phyloP scores from a whole-genome alignment of 2,888 invertebrate species.

The Eledona agricola region DNA sequence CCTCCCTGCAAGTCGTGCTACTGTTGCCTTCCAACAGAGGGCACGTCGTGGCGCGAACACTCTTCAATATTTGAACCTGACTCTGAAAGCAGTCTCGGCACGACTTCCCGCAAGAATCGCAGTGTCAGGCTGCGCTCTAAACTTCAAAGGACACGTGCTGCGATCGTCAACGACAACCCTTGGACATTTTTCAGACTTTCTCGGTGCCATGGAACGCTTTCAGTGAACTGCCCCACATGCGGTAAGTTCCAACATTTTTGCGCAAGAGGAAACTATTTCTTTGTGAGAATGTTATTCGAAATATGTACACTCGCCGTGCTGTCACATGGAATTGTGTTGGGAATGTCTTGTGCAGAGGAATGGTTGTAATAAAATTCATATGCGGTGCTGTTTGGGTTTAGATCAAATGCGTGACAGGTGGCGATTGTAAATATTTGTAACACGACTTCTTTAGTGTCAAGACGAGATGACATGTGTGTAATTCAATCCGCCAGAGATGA shows the following conservation, averaged over 20 bases:
- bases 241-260: conserved; percentile 18
- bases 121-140: conserved; percentile 34
- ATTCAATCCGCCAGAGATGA: too few relatives aligned
- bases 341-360: conserved; percentile 22
- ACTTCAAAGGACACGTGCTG: conserved; percentile 36
- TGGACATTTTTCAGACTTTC: not conserved
- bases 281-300: conserved; percentile 28
- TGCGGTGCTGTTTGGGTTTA: conserved; percentile 3
- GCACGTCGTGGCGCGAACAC: conserved; percentile 33
- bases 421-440: too few relatives aligned
- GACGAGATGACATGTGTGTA: too few relatives aligned
- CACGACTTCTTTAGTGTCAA: too few relatives aligned
- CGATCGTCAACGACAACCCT: conserved; percentile 7
- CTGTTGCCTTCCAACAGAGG: conserved; percentile 29
- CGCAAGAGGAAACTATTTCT: conserved; percentile 22
- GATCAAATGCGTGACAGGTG: not conserved
- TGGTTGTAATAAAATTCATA: conserved; percentile 17
- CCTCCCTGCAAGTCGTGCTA: conserved; percentile 7
- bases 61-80: conserved; percentile 30
- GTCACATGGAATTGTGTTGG: conserved; percentile 16
- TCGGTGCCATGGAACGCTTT: conserved; percentile 6
- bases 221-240: conserved; percentile 8
- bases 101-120: conserved; percentile 31
- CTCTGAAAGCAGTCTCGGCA: conserved; percentile 33
- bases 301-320: conserved; percentile 16